These are phyloP conservation scores for Barypeithes pellucidus DNA, from an alignment of 2,888 invertebrate genomes.

Conservation along the genomic window DNA sequence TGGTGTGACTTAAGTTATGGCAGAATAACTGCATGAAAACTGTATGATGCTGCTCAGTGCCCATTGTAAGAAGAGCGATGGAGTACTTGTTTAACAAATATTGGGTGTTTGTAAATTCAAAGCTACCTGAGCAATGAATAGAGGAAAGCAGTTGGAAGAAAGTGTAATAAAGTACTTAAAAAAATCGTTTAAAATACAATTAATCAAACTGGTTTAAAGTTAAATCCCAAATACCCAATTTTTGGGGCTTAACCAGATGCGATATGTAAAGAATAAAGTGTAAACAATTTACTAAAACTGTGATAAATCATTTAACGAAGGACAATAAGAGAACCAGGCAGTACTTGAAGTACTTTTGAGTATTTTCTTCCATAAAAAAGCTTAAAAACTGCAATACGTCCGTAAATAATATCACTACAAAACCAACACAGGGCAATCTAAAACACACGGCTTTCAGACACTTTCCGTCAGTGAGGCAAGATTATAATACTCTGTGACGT, in stretches of 20 bases:
- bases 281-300: conserved; percentile 8
- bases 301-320: conserved; percentile 24
- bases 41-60: conserved; percentile 32
- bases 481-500: too few species aligned
- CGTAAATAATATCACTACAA: conserved; percentile 30
- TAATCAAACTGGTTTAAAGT: conserved; percentile 24
- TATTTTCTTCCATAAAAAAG: too few species aligned
- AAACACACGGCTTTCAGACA: too few species aligned
- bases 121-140: conserved; percentile 11
- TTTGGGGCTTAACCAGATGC: conserved; percentile 38
- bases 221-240: conserved; percentile 26
- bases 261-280: conserved; percentile 31
- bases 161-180: not conserved
- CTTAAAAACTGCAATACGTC: too few species aligned
- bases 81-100: conserved; percentile 21
- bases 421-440: too few species aligned
- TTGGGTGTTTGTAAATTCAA: conserved; percentile 19
- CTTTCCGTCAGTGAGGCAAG: too few species aligned
- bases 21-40: conserved; percentile 40
- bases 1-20: conserved; percentile 36
- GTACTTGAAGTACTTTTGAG: too few species aligned
- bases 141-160: conserved; percentile 26
- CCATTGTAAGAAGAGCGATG: conserved; percentile 11
- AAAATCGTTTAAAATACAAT: conserved; percentile 18
- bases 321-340: too few species aligned